A percentile compares a stretch with the other conserved stretches of the same genome.
Evolutionary conservation across 2,888 invertebrate genomes (phyloP).

Genomic region (Drosophila mimica): DNA sequence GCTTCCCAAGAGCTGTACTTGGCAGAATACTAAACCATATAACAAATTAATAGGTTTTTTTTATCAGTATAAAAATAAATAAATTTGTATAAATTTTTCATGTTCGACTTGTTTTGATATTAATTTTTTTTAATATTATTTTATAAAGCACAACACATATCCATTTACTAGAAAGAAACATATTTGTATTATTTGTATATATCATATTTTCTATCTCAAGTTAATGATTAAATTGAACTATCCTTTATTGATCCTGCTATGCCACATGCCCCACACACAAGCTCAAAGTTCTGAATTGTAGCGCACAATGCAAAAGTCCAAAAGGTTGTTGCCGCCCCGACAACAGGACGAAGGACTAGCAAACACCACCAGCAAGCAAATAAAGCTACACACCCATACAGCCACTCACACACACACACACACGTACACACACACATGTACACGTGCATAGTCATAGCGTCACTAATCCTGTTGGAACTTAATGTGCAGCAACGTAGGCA

Average conservation of each 20-base stretch:
- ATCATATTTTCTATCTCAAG: background rate
- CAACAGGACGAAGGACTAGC: constrained; percentile 3
- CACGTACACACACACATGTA: background rate
- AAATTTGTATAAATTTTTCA: too few species aligned
- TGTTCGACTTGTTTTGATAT: background rate
- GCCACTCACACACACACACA: background rate
- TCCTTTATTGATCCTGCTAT: background rate
- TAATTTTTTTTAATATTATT: background rate
- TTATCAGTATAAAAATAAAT: too few species aligned
- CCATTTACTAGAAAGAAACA: background rate
- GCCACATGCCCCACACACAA: background rate
- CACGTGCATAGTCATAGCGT: constrained; percentile 35
- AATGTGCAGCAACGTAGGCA: constrained; percentile 47
- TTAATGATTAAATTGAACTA: background rate
- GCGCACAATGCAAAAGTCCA: constrained; percentile 36
- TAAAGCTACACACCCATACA: background rate
- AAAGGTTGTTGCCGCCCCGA: constrained; percentile 20
- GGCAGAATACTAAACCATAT: background rate
- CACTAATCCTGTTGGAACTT: constrained; percentile 70
- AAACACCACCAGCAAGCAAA: constrained; percentile 21
- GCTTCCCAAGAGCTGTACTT: background rate
- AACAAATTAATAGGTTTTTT: background rate
- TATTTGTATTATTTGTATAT: background rate
- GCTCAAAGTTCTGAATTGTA: constrained; percentile 8
- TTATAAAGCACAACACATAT: background rate